Base-by-base conservation (phyloP, 2,797 vertebrate genomes). In the Intellagama lesueurii region DNA sequence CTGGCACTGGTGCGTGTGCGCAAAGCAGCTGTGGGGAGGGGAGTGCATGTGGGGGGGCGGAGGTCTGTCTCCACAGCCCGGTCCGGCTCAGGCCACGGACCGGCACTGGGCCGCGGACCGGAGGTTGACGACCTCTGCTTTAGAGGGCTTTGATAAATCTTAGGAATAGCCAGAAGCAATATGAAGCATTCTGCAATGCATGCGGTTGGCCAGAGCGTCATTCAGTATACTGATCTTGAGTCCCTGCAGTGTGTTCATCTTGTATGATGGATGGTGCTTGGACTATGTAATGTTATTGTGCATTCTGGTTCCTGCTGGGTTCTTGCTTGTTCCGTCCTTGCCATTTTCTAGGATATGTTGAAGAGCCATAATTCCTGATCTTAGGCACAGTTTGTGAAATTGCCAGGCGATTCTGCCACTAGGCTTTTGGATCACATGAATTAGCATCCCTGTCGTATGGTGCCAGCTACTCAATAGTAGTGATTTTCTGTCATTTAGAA, bases 301-400 rank as follows among this genome's bases (percentile, higher is more conserved):
- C n/a, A 86, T 89, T 30, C 16, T 40, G 16, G 8, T 81, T 56
- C 87, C 83, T 2, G 0, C 32, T 87, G 66, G 19, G 66, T 68
- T 30, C 66, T 89, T 90, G 3, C 4, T 86, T 85, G 17, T 17
- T 49, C 28, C 30, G 89, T 88, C 78, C 12, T 89, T 88, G 60
- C 79, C 91, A 76, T 78, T 64, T 93, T 78, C 80, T 68, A 83
- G 81, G 75, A 6, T 77, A 84, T 93, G 84, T 76, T 88, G 91
- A 72, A 89, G 83, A 93, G 87, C 26, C 90, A 88, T 90, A 40
- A 92, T 95, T 95, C 95, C 92, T 90, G 16, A 90, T 87, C 93
- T 92, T 49, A 83, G 47, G 87, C 73, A 73, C 77, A 90, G 78
- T 90, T 91, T 87, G 47, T 87, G 85, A 92, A 90, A 94, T 91